Percentiles rank a stretch among this genome's conserved stretches.
Evolutionary conservation across 2,113 vertebrate species (phyloP).

Genomic region (Psittacus erithacus): DNA sequence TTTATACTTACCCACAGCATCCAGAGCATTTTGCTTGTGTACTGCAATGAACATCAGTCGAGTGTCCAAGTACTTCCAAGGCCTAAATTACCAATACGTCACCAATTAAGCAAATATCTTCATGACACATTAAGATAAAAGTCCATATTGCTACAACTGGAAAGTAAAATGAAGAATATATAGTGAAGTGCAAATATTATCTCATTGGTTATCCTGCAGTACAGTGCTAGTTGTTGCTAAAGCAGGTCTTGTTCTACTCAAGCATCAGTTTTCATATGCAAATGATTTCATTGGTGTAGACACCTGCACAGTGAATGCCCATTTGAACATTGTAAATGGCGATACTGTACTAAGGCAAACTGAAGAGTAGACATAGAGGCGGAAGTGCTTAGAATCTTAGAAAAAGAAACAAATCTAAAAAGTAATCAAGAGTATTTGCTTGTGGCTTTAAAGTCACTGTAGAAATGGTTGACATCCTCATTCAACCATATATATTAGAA

Average conservation of each 20-base stretch:
- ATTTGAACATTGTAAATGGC: background rate
- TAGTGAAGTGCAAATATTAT: background rate
- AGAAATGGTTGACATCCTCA: background rate
- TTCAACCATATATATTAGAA: background rate
- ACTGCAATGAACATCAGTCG: background rate
- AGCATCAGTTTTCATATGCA: background rate
- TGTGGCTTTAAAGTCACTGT: background rate
- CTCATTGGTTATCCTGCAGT: background rate
- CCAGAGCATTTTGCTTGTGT: background rate
- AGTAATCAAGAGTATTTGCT: background rate
- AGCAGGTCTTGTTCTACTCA: background rate
- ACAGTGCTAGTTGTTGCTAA: background rate
- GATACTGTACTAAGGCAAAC: background rate
- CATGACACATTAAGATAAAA: background rate
- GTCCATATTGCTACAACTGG: background rate
- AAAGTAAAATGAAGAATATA: background rate
- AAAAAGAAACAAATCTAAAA: background rate
- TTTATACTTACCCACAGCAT: background rate
- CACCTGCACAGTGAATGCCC: background rate
- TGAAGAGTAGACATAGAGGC: background rate
- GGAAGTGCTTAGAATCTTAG: background rate
- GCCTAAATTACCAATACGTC: background rate
- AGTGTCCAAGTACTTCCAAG: background rate
- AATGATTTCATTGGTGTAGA: background rate
- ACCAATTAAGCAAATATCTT: background rate